phyloP scores from a whole-genome alignment of 2,797 vertebrate genomes.

The Diceros bicornis region DNA sequence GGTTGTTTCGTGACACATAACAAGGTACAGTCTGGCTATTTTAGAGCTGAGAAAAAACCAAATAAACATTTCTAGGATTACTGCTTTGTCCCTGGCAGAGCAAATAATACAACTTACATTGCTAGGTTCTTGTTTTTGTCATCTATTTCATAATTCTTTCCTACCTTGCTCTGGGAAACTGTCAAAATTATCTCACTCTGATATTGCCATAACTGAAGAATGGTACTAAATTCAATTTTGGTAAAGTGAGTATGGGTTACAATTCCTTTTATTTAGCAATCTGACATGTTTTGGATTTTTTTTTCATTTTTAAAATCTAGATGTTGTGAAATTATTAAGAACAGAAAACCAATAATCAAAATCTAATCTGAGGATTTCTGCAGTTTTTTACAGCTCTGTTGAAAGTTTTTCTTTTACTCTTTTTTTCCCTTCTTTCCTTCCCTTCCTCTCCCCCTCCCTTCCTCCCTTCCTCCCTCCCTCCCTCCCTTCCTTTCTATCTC shows the following conservation, averaged over 20 bases:
- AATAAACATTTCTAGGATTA: neutral
- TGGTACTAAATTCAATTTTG: neutral
- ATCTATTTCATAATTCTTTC: neutral
- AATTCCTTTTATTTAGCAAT: neutral
- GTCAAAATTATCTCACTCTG: neutral
- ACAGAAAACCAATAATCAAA: neutral
- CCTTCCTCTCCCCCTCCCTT: fast-evolving
- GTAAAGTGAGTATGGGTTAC: neutral
- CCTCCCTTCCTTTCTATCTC: fast-evolving
- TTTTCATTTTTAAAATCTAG: neutral
- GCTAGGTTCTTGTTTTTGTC: neutral
- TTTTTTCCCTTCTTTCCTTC: fast-evolving
- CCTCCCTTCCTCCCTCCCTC: fast-evolving
- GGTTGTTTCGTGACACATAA: neutral
- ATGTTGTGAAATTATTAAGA: neutral
- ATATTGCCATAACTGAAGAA: neutral
- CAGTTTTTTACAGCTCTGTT: neutral
- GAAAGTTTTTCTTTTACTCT: neutral
- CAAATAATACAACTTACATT: neutral
- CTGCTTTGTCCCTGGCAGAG: neutral
- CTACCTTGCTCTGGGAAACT: neutral
- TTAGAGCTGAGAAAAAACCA: neutral
- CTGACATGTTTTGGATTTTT: neutral
- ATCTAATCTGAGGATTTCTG: neutral
- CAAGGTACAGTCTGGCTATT: neutral